A percentile compares a stretch with the other conserved stretches of the same genome.
Evolutionary conservation across 2,797 vertebrate species (phyloP).

Genomic region (Mus minutoides): DNA sequence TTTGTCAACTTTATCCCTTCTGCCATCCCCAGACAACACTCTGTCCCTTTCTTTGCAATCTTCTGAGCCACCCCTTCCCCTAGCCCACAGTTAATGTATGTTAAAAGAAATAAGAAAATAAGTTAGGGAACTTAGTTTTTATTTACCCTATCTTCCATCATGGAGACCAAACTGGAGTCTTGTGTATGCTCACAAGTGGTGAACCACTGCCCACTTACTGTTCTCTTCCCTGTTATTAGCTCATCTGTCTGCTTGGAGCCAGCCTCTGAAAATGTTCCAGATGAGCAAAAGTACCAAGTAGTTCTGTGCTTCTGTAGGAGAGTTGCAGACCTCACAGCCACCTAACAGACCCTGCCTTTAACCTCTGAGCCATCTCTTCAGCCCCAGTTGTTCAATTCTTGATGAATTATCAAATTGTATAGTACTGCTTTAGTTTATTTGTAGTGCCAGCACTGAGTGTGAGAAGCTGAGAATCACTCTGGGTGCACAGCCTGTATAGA

Average conservation of each 20-base stretch:
- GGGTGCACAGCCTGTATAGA: background rate
- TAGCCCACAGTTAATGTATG: background rate
- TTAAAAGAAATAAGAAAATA: conserved; percentile 30
- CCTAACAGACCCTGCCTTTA: background rate
- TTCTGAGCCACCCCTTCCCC: background rate
- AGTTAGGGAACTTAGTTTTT: conserved; percentile 32
- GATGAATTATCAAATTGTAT: background rate
- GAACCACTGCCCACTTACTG: background rate
- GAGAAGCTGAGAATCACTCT: background rate
- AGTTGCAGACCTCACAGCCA: background rate
- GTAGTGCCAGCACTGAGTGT: background rate
- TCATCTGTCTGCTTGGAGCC: conserved; percentile 10
- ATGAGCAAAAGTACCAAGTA: conserved; percentile 12
- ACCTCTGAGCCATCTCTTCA: background rate
- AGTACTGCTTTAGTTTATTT: conserved; percentile 18
- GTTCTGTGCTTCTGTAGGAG: background rate
- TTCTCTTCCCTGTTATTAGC: background rate
- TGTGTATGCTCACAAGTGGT: background rate
- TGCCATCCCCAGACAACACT: background rate
- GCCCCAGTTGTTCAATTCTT: background rate
- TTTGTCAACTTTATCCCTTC: conserved; percentile 26
- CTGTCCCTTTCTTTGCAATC: conserved; percentile 28
- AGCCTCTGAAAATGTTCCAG: background rate
- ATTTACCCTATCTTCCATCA: background rate
- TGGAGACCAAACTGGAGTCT: background rate